Conservation (phyloP, 1,140 invertebrate genomes). For the Drosophila chauvacae region DNA sequence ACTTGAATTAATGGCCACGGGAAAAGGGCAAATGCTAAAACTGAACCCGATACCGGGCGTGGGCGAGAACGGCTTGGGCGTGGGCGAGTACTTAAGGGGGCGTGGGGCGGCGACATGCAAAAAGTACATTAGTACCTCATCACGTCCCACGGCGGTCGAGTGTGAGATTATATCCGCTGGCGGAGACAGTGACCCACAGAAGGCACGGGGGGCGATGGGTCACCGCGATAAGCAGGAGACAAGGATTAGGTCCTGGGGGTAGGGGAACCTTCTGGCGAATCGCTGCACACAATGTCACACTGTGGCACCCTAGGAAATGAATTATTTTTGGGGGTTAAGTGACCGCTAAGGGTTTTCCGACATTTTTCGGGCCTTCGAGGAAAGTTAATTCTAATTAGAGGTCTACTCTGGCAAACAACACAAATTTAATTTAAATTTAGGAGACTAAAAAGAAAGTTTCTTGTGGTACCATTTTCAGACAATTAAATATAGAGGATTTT, state of each 20-base stretch:
- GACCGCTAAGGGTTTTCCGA: background rate
- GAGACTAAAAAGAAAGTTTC: background rate
- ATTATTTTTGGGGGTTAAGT: constrained; percentile 39
- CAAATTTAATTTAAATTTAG: background rate
- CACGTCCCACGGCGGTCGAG: constrained; percentile 53
- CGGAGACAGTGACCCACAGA: constrained; percentile 1
- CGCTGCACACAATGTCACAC: constrained; percentile 13
- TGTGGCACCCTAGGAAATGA: constrained; percentile 32
- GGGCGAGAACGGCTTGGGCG: constrained; percentile 9
- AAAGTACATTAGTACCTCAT: constrained; percentile 74
- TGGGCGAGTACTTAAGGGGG: constrained; percentile 35
- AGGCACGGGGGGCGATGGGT: constrained; percentile 23
- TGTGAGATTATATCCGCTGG: constrained; percentile 51
- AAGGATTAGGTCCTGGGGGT: constrained; percentile 24
- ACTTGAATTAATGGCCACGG: constrained; percentile 49
- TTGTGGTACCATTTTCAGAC: background rate
- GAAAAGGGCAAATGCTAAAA: constrained; percentile 41
- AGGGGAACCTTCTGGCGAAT: constrained; percentile 1
- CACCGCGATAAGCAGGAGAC: constrained; percentile 38
- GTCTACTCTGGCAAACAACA: background rate
- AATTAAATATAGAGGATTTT: background rate
- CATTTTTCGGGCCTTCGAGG: background rate
- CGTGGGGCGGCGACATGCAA: constrained; percentile 49
- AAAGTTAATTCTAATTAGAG: constrained; percentile 15
- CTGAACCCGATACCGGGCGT: constrained; percentile 11